Evolutionary conservation across 2,113 vertebrate genomes (phyloP), one percentile per base, ranked within the genome.

Genomic region (Menura novaehollandiae): DNA sequence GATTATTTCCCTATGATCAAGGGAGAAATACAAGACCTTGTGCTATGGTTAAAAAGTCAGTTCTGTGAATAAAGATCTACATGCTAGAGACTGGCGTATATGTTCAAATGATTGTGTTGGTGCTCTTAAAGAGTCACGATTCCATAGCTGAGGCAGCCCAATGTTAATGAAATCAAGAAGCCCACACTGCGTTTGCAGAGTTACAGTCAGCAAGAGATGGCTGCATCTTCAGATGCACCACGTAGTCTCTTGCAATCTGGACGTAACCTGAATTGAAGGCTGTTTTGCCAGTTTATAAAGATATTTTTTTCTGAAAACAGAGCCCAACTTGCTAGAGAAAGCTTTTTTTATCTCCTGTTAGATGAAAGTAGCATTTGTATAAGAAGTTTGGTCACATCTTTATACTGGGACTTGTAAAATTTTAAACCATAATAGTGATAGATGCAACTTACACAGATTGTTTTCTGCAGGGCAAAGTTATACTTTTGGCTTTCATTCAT

Each of bases 401-500:
- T 82, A 27, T 60, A 80, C 72, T 67, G 22, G 22, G 62, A 59
- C 14, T 56, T 52, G 24, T 28, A 69, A 41, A 88, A 78, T 93
- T 93, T 93, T 80, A 95, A 89, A 91, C 71, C 68, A 6, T 43
- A 90, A 49, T 35, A 84, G 39, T 26, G 53, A 81, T 15, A 82
- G 53, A 35, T 86, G n/a, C 82, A 78, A 60, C 69, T 94, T 93
- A 41, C 35, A 30, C 52, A 84, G 82, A 73, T 79, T 21, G 35
- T 56, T 91, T 96, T 72, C 87, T 94, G 63, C 52, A 39, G 77
- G 51, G 44, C 71, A 64, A 82, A 87, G 71, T 85, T 89, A 79
- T 75, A 55, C 78, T 93, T 94, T 59, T 51, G 76, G 69, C 80
- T 97, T 92, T 85, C 52, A 64, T 82, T 85, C 85, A 87, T 96